Percentiles rank a stretch among this genome's conserved stretches.
These are phyloP conservation scores for Drosophila kepulauana DNA, from an alignment of 1,140 invertebrate genomes.

Conservation along the genomic window DNA sequence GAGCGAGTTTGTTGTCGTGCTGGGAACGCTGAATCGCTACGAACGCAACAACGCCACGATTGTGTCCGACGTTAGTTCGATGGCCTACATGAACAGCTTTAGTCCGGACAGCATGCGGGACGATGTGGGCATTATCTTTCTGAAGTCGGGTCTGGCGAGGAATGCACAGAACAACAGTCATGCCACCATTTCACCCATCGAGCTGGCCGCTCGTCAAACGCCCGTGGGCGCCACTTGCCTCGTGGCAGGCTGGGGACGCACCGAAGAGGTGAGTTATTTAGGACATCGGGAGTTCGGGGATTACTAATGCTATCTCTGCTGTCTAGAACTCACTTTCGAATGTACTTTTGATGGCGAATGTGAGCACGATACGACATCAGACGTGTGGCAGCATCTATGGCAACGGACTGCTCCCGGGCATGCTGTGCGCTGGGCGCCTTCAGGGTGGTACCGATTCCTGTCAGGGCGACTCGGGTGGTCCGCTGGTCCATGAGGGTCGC, in stretches of 20 bases:
- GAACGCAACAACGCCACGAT: slow-evolving; percentile 68
- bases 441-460: slow-evolving; percentile 79
- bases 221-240: slow-evolving; percentile 61
- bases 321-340: slow-evolving; percentile 59
- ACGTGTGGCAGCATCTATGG: slow-evolving; percentile 67
- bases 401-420: slow-evolving; percentile 58
- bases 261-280: slow-evolving; percentile 54
- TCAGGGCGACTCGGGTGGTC: slow-evolving; percentile 87
- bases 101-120: slow-evolving; percentile 78
- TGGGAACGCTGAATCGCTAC: slow-evolving; percentile 79
- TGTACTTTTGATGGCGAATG: slow-evolving; percentile 65
- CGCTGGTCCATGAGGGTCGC: slow-evolving; percentile 85
- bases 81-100: slow-evolving; percentile 81
- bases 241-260: slow-evolving; percentile 80
- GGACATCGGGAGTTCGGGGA: too few relatives aligned
- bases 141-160: slow-evolving; percentile 35
- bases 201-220: slow-evolving; percentile 45
- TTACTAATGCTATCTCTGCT: neutral
- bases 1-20: slow-evolving; percentile 72
- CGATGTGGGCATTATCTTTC: slow-evolving; percentile 76
- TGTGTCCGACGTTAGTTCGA: slow-evolving; percentile 70
- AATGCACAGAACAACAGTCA: slow-evolving; percentile 26
- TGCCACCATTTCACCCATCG: slow-evolving; percentile 63
- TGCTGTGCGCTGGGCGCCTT: slow-evolving; percentile 75
- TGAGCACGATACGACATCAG: slow-evolving; percentile 58